Evolutionary conservation across 2,888 invertebrate species (phyloP).

Genomic region (Taenaris catops): DNA sequence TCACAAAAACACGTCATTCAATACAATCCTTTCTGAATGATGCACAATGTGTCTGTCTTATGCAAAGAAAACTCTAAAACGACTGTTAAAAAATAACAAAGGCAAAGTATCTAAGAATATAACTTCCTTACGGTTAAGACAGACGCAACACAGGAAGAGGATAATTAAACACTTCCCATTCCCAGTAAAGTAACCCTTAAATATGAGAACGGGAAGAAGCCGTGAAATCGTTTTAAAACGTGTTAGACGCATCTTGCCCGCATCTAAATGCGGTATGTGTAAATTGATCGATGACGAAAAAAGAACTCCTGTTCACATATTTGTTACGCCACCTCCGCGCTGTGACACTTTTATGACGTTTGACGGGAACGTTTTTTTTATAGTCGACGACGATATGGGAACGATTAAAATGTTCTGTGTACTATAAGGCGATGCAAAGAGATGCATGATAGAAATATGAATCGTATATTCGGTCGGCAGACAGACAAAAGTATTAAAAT

Average conservation of each 20-base stretch:
- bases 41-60: no score
- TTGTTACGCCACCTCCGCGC: conserved; percentile 2
- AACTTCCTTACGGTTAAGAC: neutral
- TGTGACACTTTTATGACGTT: conserved; percentile 4
- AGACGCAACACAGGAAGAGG: conserved; percentile 20
- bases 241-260: conserved; percentile 11
- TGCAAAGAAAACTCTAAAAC: no score
- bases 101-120: conserved; percentile 5
- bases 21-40: no score
- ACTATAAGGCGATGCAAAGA: no score
- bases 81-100: conserved; percentile 5
- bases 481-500: no score
- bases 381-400: neutral
- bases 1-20: no score
- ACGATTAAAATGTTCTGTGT: neutral
- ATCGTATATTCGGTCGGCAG: no score
- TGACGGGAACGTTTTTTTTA: conserved; percentile 1
- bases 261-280: conserved; percentile 12
- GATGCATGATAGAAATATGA: no score
- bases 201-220: conserved; percentile 18
- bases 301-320: conserved; percentile 5
- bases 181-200: conserved; percentile 22
- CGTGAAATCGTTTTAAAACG: conserved; percentile 24
- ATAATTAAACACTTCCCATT: conserved; percentile 27
- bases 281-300: conserved; percentile 17